phyloP scores from a whole-genome alignment of 2,888 invertebrate species.

The Zygaena filipendulae region DNA sequence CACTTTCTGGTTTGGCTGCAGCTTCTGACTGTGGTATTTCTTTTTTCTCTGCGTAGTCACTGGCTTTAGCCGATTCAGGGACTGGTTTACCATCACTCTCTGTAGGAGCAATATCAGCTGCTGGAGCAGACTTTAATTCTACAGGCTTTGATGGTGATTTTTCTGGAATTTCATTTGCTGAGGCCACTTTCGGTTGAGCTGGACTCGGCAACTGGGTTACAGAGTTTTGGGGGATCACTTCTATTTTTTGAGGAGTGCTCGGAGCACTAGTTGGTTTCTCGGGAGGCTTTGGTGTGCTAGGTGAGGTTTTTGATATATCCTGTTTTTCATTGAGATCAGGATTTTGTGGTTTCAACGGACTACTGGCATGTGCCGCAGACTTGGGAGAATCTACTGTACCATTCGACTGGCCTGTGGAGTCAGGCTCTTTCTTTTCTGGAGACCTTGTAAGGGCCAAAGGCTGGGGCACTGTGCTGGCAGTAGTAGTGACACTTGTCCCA shows the following conservation, averaged over 20 bases:
- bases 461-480: conserved; percentile 50
- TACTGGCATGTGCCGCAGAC: conserved; percentile 35
- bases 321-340: conserved; percentile 49
- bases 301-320: conserved; percentile 54
- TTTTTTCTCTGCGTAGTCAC: conserved; percentile 35
- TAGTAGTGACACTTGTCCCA: conserved; percentile 42
- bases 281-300: conserved; percentile 56
- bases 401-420: conserved; percentile 47
- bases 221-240: conserved; percentile 26
- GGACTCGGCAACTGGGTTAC: conserved; percentile 32
- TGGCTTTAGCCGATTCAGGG: conserved; percentile 49
- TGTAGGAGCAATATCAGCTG: conserved; percentile 49
- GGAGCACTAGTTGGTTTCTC: conserved; percentile 39
- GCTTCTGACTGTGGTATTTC: conserved; percentile 30
- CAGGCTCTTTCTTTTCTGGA: conserved; percentile 56
- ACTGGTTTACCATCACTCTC: conserved; percentile 49
- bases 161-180: conserved; percentile 45
- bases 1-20: conserved; percentile 26
- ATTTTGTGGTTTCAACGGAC: conserved; percentile 43
- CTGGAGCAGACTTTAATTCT: conserved; percentile 43
- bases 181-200: conserved; percentile 43
- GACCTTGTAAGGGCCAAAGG: conserved; percentile 55
- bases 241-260: conserved; percentile 43
- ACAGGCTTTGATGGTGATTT: conserved; percentile 47
- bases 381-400: conserved; percentile 56